Evolutionary conservation across 2,797 vertebrate genomes (phyloP).

Genomic region (Lagodon rhomboides): DNA sequence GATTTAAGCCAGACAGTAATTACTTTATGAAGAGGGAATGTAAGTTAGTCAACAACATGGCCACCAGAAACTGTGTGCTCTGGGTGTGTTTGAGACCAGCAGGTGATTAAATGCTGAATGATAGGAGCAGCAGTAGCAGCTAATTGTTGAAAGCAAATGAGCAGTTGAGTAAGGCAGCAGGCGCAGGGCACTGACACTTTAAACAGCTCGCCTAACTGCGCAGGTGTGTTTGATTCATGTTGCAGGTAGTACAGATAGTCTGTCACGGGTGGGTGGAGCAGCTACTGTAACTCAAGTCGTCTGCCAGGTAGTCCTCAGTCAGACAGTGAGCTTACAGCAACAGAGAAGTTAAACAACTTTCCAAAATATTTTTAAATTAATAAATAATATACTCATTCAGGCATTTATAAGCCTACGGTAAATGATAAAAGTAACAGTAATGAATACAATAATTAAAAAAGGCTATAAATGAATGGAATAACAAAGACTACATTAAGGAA

Average conservation of each 20-base stretch:
- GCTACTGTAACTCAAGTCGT: too few relatives aligned
- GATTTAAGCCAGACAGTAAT: too few relatives aligned
- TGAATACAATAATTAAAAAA: neutral
- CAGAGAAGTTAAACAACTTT: too few relatives aligned
- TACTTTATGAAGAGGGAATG: neutral
- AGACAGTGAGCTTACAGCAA: too few relatives aligned
- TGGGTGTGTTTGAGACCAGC: neutral
- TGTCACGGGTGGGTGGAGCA: constrained; percentile 1
- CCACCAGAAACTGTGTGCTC: neutral
- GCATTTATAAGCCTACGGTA: neutral
- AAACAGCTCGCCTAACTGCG: neutral
- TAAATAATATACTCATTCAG: too few relatives aligned
- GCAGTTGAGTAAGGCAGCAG: neutral
- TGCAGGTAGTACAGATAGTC: neutral
- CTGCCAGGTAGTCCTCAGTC: too few relatives aligned
- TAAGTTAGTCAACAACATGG: neutral
- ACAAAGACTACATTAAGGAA: neutral
- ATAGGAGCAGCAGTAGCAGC: neutral
- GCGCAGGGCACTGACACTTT: neutral
- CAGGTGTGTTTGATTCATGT: constrained; percentile 6
- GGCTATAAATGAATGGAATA: too few relatives aligned
- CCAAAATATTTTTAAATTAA: too few relatives aligned
- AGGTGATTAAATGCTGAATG: neutral
- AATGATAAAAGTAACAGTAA: neutral
- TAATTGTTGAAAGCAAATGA: neutral